These are phyloP conservation scores for Periparus ater DNA, from an alignment of 2,797 vertebrate species.

Conservation along the genomic window DNA sequence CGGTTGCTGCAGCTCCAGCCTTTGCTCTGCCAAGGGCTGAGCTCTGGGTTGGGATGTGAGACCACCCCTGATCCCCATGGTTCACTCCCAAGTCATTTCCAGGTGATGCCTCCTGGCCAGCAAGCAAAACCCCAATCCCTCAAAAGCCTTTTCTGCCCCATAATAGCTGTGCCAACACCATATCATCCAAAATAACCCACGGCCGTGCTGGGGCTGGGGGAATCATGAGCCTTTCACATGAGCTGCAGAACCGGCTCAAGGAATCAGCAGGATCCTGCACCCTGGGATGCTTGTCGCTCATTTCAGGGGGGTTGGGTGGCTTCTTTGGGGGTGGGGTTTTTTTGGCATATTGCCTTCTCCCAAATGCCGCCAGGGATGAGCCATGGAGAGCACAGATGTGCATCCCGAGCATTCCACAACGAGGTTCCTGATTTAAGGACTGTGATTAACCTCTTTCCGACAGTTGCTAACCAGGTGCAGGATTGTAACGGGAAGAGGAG, in stretches of 20 bases:
- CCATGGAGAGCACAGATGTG: slow-evolving; percentile 57
- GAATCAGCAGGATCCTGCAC: background rate
- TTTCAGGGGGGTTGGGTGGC: background rate
- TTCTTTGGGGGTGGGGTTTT: background rate
- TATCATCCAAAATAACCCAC: fast-evolving
- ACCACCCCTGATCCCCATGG: background rate
- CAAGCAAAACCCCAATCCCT: fast-evolving
- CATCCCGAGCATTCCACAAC: slow-evolving; percentile 34
- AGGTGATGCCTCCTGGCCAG: background rate
- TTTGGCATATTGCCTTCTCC: slow-evolving; percentile 12
- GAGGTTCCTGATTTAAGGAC: slow-evolving; percentile 67
- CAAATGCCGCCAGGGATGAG: slow-evolving; percentile 13
- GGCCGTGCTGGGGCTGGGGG: background rate
- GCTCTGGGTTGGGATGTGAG: background rate
- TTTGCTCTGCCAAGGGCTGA: background rate
- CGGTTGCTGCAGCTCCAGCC: background rate
- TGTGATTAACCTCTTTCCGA: slow-evolving; percentile 63
- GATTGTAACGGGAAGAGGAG: slow-evolving; percentile 6
- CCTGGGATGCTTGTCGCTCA: background rate
- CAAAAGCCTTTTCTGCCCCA: background rate
- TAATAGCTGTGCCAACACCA: background rate
- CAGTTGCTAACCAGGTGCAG: slow-evolving; percentile 64
- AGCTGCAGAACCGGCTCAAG: background rate
- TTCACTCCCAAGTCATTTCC: background rate
- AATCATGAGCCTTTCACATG: background rate